These are phyloP conservation scores for Chelonus formosanus DNA, from an alignment of 2,888 invertebrate genomes.

Conservation along the genomic window DNA sequence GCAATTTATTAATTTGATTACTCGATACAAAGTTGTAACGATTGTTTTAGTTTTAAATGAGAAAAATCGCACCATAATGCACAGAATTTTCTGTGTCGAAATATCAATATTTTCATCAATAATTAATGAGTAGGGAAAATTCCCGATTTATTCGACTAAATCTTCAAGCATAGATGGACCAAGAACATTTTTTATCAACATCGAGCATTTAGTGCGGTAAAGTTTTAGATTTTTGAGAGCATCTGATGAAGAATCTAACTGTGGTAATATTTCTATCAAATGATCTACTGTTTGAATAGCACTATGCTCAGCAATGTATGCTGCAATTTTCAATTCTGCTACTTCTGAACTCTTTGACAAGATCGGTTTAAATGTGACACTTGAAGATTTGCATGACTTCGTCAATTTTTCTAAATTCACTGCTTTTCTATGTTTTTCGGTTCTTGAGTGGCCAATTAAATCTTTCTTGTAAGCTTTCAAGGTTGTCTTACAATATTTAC, in stretches of 20 bases:
- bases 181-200: constrained; percentile 52
- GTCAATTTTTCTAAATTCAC: constrained; percentile 35
- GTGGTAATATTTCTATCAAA: constrained; percentile 38
- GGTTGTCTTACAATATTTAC: constrained; percentile 40
- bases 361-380: constrained; percentile 26
- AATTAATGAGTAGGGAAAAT: constrained; percentile 49
- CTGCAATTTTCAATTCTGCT: constrained; percentile 45
- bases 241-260: constrained; percentile 42
- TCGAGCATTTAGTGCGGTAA: constrained; percentile 47
- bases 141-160: constrained; percentile 49
- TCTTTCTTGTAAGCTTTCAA: constrained; percentile 49
- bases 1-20: constrained; percentile 36
- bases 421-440: constrained; percentile 46
- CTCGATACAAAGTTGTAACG: constrained; percentile 41
- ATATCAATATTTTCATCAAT: constrained; percentile 50
- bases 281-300: constrained; percentile 42
- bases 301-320: constrained; percentile 46
- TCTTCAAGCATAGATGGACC: constrained; percentile 47
- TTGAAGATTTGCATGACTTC: constrained; percentile 30
- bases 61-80: constrained; percentile 41
- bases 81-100: constrained; percentile 37
- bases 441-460: constrained; percentile 44
- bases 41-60: constrained; percentile 28
- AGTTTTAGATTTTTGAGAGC: constrained; percentile 45
- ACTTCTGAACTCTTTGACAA: constrained; percentile 36